Base-by-base conservation (phyloP, 2,797 vertebrate genomes). In the Hoplostethus mediterraneus region DNA sequence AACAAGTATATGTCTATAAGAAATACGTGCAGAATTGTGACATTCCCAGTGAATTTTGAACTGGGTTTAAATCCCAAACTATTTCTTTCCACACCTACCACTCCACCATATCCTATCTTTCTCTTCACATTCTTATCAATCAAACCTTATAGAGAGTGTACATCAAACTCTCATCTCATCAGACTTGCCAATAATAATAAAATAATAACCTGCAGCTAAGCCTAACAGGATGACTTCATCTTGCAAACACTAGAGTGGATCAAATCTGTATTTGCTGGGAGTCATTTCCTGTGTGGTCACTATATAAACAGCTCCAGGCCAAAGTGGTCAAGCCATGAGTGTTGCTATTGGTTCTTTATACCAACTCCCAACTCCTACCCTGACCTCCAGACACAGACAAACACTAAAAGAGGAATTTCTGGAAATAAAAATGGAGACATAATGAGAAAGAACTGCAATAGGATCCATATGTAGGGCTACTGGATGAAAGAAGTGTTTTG, bases 211-310 rank as follows among this genome's bases (percentile, higher is more conserved):
- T 82, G 69, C 73, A 87, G 84, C 75, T 84, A 67, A 66, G 47
- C 45, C 45, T 55, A 49, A 80, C 80, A 63, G 55, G 54, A 80
- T 85, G 67, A 71, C 45, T 73, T 48, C 5, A 67, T 73, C 75
- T 76, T 52, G 25, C 51, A 69, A 73, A 73, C 51, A 68, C 63
- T 57, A 71, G 55, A 59, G 63, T 61, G 61, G 65, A 75, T 79
- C 74, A 38, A 76, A 91, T 87, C 70, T 63, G 85, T 80, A 49
- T 88, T 76, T 79, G 79, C 54, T 80, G 83, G 79, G 88, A 90
- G 86, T 89, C 76, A 89, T 87, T 93, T 92, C 88, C 90, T 91
- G 87, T 40, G 42, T 81, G 51, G 10, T 59, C 73, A 87, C 73
- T 71, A 79, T 31, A 81, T 54, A 87, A 89, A 90, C 85, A 83